Evolutionary conservation across 2,113 vertebrate species (phyloP).

Genomic region (Sisor rabdophorus): DNA sequence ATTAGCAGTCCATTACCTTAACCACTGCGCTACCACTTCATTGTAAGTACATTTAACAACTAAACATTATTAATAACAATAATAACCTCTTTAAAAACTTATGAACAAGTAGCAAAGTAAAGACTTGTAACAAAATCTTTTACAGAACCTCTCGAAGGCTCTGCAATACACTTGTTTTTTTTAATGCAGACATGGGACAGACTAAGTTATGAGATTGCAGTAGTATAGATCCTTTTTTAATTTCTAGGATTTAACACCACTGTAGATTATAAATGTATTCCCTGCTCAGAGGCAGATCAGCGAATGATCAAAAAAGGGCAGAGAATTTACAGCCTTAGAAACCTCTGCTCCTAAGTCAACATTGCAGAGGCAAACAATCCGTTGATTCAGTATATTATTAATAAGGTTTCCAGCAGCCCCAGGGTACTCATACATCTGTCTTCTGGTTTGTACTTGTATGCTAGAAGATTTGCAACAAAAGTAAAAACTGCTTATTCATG

Average conservation of each 20-base stretch:
- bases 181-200: neutral
- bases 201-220: neutral
- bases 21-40: too few species aligned
- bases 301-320: neutral
- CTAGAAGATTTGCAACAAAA: too few species aligned
- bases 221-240: neutral
- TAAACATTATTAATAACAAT: neutral
- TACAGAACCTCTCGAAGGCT: neutral
- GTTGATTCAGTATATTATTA: neutral
- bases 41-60: too few species aligned
- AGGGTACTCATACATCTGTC: neutral
- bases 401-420: neutral
- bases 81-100: neutral
- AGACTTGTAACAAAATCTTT: neutral
- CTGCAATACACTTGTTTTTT: neutral
- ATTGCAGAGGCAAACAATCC: neutral
- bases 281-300: slow-evolving; percentile 16
- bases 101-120: neutral
- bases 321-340: slow-evolving; percentile 1
- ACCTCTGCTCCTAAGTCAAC: neutral
- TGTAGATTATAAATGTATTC: neutral
- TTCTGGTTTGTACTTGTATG: neutral
- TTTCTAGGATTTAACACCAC: neutral
- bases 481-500: too few species aligned
- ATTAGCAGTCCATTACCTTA: too few species aligned